These are phyloP conservation scores for Coregonus suidteri DNA, from an alignment of 2,797 vertebrate species.

Conservation along the genomic window DNA sequence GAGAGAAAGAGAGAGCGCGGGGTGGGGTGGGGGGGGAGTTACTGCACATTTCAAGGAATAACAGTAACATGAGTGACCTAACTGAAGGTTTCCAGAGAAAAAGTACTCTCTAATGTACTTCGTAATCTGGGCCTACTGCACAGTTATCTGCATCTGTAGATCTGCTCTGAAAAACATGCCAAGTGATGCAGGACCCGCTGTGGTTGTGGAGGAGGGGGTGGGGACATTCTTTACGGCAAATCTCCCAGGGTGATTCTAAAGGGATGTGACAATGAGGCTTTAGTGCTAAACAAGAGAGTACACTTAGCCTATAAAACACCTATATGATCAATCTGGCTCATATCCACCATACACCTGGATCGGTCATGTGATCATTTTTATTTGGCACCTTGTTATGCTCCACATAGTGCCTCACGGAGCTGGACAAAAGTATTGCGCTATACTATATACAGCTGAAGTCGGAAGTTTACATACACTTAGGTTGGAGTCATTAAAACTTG, in stretches of 20 bases:
- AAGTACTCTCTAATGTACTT: background rate
- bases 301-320: background rate
- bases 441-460: background rate
- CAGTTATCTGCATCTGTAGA: no score
- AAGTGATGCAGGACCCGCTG: no score
- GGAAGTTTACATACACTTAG: no score
- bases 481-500: no score
- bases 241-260: no score
- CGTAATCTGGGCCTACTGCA: background rate
- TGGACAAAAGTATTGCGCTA: background rate
- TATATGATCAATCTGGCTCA: background rate
- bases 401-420: background rate
- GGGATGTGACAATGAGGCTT: no score
- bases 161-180: no score
- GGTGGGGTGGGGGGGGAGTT: background rate
- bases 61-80: background rate
- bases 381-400: background rate
- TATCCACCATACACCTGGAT: background rate
- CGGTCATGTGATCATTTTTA: background rate
- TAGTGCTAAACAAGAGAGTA: no score
- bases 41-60: background rate
- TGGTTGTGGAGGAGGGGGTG: no score
- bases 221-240: no score
- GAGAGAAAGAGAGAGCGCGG: no score
- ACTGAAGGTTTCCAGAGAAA: background rate